Percentiles rank a stretch among this genome's conserved stretches.
These are phyloP conservation scores for Dendrophyllia cribrosa DNA, from an alignment of 64 coral and sea anemone species.

Conservation along the genomic window DNA sequence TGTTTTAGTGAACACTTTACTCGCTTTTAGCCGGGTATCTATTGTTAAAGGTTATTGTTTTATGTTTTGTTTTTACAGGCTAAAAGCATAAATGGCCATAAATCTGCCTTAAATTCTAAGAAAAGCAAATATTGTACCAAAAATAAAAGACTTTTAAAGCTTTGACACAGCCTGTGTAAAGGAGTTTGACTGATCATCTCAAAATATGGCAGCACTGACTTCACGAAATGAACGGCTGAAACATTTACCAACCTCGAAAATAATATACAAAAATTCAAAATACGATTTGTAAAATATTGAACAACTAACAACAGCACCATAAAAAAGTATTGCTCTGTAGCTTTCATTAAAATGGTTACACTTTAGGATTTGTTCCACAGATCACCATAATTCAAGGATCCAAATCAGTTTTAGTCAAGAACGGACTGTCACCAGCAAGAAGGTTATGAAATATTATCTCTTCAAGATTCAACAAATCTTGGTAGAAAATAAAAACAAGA, in stretches of 20 bases:
- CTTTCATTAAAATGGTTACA: not conserved
- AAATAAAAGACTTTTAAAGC: not conserved
- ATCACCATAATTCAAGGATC: too few relatives aligned
- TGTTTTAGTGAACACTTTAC: constrained; percentile 15
- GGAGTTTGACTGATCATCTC: too few relatives aligned
- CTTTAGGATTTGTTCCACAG: too few relatives aligned
- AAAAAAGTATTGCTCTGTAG: not conserved
- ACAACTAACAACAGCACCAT: too few relatives aligned
- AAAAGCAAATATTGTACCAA: constrained; percentile 4
- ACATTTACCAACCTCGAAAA: too few relatives aligned
- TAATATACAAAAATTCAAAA: too few relatives aligned
- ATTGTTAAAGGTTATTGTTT: constrained; percentile 8
- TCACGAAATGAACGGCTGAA: not conserved
- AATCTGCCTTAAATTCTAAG: not conserved
- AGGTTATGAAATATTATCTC: too few relatives aligned
- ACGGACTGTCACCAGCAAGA: too few relatives aligned
- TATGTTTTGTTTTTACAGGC: constrained; percentile 34
- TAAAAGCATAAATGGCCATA: constrained; percentile 40
- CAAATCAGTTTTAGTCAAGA: too few relatives aligned
- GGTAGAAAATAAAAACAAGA: too few relatives aligned
- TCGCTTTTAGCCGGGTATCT: constrained; percentile 9
- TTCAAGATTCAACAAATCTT: too few relatives aligned
- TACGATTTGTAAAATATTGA: too few relatives aligned
- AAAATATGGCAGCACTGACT: not conserved
- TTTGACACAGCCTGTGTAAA: not conserved